These are phyloP conservation scores for Phalacrocorax carbo DNA, from an alignment of 2,113 vertebrate genomes.

Conservation along the genomic window DNA sequence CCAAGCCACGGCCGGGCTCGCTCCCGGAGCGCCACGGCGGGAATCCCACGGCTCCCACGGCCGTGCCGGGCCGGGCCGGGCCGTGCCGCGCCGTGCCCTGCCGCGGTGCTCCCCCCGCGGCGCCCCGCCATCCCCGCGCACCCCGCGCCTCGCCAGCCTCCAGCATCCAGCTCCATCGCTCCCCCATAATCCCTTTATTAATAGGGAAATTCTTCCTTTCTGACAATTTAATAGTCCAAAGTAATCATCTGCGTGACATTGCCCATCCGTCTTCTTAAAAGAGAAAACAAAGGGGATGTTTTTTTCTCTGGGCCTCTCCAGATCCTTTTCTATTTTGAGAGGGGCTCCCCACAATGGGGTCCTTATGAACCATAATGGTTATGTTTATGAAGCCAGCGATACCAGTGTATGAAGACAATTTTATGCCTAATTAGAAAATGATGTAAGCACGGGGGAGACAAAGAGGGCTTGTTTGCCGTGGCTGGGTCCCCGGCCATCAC, in stretches of 20 bases:
- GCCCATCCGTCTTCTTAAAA: slow-evolving; percentile 89
- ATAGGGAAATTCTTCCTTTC: slow-evolving; percentile 87
- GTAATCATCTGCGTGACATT: slow-evolving; percentile 91
- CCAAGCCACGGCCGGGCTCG: no score
- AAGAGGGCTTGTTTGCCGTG: slow-evolving; percentile 59
- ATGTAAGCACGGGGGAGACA: slow-evolving; percentile 73
- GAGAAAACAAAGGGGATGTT: slow-evolving; percentile 84
- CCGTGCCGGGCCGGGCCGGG: background rate
- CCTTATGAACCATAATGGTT: slow-evolving; percentile 89
- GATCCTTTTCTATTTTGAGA: slow-evolving; percentile 86
- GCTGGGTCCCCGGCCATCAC: slow-evolving; percentile 39
- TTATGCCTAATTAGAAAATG: slow-evolving; percentile 85
- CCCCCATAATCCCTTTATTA: slow-evolving; percentile 77
- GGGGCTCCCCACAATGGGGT: slow-evolving; percentile 84
- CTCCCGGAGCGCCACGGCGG: no score
- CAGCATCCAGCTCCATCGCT: slow-evolving; percentile 80
- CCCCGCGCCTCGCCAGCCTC: slow-evolving; percentile 15
- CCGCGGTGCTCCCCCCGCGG: slow-evolving; percentile 26
- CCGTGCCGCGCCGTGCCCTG: background rate
- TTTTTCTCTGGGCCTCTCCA: slow-evolving; percentile 75
- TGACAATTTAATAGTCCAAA: slow-evolving; percentile 95
- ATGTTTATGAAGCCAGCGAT: slow-evolving; percentile 93
- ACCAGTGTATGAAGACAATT: slow-evolving; percentile 87
- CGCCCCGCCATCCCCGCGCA: slow-evolving; percentile 54
- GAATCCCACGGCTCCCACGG: no score